Conservation (phyloP, 2,888 invertebrate genomes). For the Epirrita christyi region DNA sequence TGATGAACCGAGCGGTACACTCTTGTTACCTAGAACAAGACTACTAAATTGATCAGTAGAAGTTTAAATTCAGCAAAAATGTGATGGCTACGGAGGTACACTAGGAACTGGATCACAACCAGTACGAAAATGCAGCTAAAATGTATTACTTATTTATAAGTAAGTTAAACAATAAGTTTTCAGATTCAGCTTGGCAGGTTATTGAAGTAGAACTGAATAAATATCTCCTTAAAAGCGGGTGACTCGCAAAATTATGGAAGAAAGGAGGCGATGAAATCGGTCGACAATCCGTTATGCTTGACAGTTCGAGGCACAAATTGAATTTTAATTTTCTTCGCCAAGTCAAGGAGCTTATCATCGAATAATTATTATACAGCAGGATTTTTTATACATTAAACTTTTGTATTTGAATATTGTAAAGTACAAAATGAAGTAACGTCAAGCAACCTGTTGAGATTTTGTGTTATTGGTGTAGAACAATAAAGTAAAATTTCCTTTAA, state of each 20-base stretch:
- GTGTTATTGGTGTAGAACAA: too few relatives aligned
- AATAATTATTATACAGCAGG: conserved; percentile 74
- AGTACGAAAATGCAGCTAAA: conserved; percentile 16
- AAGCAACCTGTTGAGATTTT: conserved; percentile 37
- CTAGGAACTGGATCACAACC: conserved; percentile 1
- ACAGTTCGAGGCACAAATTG: conserved; percentile 79
- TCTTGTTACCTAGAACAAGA: neutral
- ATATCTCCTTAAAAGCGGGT: conserved; percentile 63
- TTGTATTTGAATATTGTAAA: conserved; percentile 9
- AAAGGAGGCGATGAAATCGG: conserved; percentile 76
- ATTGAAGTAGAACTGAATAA: conserved; percentile 60
- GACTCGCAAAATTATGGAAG: conserved; percentile 75
- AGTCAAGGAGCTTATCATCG: conserved; percentile 80
- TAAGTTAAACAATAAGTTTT: conserved; percentile 40
- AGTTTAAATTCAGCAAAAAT: conserved; percentile 6
- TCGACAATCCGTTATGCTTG: conserved; percentile 79
- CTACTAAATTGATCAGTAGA: conserved; percentile 1
- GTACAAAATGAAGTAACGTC: conserved; percentile 27
- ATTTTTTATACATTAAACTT: conserved; percentile 47
- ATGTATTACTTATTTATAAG: conserved; percentile 40
- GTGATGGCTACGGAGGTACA: neutral
- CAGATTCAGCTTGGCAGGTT: conserved; percentile 21
- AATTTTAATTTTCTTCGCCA: conserved; percentile 81
- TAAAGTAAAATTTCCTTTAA: conserved; percentile 22
- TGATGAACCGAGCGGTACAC: neutral